Conservation (phyloP, 2,797 vertebrate species). For the Thripadectes ignobilis region DNA sequence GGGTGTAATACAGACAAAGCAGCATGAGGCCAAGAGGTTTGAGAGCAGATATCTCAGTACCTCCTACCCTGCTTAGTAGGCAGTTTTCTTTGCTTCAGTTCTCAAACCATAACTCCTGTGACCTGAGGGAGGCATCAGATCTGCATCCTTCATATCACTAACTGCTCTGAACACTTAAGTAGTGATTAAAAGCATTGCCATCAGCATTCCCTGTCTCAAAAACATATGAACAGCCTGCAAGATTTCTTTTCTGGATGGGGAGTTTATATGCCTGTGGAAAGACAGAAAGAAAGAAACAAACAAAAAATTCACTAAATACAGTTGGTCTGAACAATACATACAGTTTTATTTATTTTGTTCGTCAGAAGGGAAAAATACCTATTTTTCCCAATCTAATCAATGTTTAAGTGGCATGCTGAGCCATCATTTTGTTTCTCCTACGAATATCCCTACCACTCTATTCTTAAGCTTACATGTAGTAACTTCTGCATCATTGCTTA, state of each 20-base stretch:
- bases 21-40: accelerated
- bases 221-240: neutral
- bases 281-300: neutral
- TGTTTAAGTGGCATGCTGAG: neutral
- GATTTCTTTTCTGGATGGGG: neutral
- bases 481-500: neutral
- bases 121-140: neutral
- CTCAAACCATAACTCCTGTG: neutral
- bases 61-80: neutral
- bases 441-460: neutral
- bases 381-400: neutral
- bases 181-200: neutral
- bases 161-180: neutral
- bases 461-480: neutral
- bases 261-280: neutral
- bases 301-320: neutral
- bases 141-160: neutral
- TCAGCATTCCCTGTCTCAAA: neutral
- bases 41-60: neutral
- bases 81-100: neutral
- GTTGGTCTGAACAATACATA: neutral
- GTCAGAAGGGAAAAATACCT: neutral
- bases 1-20: neutral
- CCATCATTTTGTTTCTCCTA: neutral
- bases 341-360: neutral